Evolutionary conservation across 2,113 vertebrate genomes (phyloP).

Genomic region (Silurus asotus): DNA sequence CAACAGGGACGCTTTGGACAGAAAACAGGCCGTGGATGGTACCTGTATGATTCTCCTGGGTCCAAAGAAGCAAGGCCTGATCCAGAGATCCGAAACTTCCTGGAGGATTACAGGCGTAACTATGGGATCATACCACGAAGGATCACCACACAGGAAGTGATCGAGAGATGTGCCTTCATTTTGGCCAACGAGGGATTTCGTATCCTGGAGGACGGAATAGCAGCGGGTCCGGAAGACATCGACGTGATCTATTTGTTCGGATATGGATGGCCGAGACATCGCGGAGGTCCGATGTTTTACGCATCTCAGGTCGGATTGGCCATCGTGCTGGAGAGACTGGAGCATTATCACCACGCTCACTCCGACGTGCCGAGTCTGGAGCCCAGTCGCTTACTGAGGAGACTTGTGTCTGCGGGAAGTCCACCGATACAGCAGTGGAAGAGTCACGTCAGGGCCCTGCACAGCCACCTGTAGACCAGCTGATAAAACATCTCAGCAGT

Average conservation of each 20-base stretch:
- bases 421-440: constrained; percentile 84
- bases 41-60: constrained; percentile 80
- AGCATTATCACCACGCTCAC: constrained; percentile 76
- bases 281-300: constrained; percentile 90
- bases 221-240: constrained; percentile 82
- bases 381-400: constrained; percentile 80
- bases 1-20: constrained; percentile 85
- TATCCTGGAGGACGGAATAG: constrained; percentile 85
- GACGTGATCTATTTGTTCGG: constrained; percentile 87
- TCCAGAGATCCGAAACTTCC: constrained; percentile 78
- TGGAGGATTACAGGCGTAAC: constrained; percentile 76
- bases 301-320: constrained; percentile 80
- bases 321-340: constrained; percentile 77
- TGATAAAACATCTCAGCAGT: neutral
- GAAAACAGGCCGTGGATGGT: constrained; percentile 87
- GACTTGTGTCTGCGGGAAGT: constrained; percentile 79
- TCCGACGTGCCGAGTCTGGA: constrained; percentile 78
- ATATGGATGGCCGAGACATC: constrained; percentile 86
- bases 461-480: neutral
- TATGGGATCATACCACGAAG: constrained; percentile 70
- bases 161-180: constrained; percentile 83
- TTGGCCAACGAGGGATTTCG: constrained; percentile 89
- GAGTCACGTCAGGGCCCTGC: constrained; percentile 62
- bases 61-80: constrained; percentile 75
- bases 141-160: constrained; percentile 80